A percentile compares a stretch with the other conserved stretches of the same genome.
Evolutionary conservation across 1,140 invertebrate genomes (phyloP).

Genomic region (Diprion similis): DNA sequence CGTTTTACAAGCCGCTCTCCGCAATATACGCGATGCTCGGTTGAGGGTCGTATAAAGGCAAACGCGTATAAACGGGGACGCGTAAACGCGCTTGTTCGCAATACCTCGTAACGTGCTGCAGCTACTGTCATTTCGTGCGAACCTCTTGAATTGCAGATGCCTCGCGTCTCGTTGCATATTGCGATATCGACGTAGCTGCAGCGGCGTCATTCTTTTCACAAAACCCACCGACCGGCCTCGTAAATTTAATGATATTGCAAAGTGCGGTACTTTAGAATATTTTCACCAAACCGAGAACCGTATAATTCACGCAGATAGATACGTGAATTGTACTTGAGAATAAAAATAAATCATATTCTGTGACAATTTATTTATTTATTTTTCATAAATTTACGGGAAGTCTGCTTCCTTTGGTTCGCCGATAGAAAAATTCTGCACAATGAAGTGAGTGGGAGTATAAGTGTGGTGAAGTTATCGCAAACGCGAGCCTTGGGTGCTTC

Average conservation of each 20-base stretch:
- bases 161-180: background rate
- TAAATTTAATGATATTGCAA: background rate
- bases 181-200: background rate
- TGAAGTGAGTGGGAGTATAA: no score
- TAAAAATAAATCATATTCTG: no score
- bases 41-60: background rate
- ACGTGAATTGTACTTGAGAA: no score
- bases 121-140: background rate
- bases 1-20: background rate
- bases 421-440: no score
- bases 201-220: background rate
- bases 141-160: background rate
- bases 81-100: constrained; percentile 4
- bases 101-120: background rate
- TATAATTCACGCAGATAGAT: no score
- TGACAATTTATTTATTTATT: no score
- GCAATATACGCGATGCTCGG: background rate
- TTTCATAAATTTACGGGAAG: no score
- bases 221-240: background rate
- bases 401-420: no score
- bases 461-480: no score
- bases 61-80: background rate
- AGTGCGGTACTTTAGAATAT: background rate
- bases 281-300: no score
- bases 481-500: no score